A percentile compares a stretch with the other conserved stretches of the same genome.
Evolutionary conservation across 2,113 vertebrate genomes (phyloP).

Genomic region (Naja naja): DNA sequence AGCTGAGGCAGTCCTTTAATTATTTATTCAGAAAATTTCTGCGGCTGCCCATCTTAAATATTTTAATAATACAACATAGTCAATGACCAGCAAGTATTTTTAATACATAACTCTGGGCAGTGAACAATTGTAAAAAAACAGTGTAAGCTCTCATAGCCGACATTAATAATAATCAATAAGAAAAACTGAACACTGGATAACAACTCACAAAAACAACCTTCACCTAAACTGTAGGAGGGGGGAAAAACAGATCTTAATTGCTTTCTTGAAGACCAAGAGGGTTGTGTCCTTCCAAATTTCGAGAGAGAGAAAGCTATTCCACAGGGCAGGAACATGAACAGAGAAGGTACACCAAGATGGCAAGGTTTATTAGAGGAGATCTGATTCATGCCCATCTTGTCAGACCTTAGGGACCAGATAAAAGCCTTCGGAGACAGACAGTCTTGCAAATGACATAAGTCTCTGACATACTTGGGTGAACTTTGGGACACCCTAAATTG

Average conservation of each 20-base stretch:
- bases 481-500: background rate
- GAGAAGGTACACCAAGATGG: background rate
- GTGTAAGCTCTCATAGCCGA: background rate
- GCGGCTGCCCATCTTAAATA: background rate
- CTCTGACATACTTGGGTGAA: background rate
- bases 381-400: background rate
- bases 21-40: background rate
- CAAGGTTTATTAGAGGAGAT: background rate
- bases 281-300: background rate
- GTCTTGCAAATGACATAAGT: background rate
- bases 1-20: background rate
- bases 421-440: background rate
- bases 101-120: background rate
- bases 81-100: background rate
- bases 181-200: background rate
- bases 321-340: background rate
- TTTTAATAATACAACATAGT: background rate
- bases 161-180: background rate
- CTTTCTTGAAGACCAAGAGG: background rate
- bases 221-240: background rate
- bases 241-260: background rate
- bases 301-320: background rate
- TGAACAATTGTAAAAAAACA: background rate
- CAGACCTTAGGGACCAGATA: background rate
- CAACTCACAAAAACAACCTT: background rate